Conservation (phyloP, 2,888 invertebrate species). For the Seladonia tumulorum region DNA sequence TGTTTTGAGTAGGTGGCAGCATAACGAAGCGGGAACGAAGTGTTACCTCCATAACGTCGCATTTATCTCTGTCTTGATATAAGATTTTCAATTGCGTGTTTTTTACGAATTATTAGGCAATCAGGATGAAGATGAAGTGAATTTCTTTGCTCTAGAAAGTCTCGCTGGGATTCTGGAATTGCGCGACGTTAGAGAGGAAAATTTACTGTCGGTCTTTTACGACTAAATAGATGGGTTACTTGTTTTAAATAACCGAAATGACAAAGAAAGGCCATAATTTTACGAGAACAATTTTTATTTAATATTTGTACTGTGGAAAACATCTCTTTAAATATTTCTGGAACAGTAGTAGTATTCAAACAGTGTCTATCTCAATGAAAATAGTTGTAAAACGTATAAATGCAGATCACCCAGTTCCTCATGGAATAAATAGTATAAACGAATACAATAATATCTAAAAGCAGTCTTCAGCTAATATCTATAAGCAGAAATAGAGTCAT, state of each 20-base stretch:
- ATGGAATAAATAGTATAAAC: neutral
- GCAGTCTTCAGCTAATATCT: constrained; percentile 24
- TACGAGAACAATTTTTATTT: constrained; percentile 9
- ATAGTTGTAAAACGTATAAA: constrained; percentile 14
- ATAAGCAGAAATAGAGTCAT: neutral
- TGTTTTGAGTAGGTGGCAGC: constrained; percentile 11
- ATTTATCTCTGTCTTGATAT: neutral
- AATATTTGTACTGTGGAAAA: neutral
- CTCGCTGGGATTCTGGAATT: neutral
- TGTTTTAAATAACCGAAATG: too few species aligned
- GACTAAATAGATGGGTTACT: too few species aligned
- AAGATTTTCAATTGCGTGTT: neutral
- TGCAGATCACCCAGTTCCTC: neutral
- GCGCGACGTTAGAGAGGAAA: neutral
- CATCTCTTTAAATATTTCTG: neutral
- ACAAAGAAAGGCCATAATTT: neutral
- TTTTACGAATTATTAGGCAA: neutral
- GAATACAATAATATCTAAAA: neutral
- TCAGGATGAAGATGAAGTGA: neutral
- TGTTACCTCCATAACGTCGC: neutral
- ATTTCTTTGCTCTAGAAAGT: neutral
- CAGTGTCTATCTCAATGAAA: neutral
- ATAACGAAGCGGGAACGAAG: neutral
- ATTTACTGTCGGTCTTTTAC: neutral
- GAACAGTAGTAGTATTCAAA: neutral